phyloP scores from a whole-genome alignment of 2,888 invertebrate species.

The Lasioglossum calceatum region DNA sequence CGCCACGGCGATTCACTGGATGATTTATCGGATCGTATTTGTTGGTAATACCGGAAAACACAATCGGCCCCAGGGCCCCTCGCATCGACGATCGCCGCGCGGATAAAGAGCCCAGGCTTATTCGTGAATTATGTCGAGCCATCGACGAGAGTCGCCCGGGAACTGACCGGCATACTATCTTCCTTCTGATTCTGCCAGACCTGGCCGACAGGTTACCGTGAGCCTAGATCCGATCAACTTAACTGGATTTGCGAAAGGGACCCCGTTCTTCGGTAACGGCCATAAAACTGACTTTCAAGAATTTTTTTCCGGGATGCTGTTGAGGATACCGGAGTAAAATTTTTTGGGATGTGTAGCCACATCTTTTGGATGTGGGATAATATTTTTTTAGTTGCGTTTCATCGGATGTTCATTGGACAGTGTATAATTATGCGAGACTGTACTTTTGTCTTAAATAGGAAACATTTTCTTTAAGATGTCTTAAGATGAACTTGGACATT shows the following conservation, averaged over 20 bases:
- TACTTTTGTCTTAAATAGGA: not conserved
- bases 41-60: slow-evolving; percentile 63
- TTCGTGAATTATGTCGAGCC: slow-evolving; percentile 50
- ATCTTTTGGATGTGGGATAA: not conserved
- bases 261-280: not conserved
- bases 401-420: not conserved
- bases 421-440: not conserved
- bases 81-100: slow-evolving; percentile 45
- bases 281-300: not conserved
- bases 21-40: slow-evolving; percentile 77
- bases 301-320: not conserved
- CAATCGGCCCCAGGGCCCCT: slow-evolving; percentile 50
- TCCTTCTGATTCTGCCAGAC: slow-evolving; percentile 1
- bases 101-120: slow-evolving; percentile 38
- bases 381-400: not conserved
- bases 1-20: slow-evolving; percentile 51
- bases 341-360: not conserved
- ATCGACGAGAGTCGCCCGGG: slow-evolving; percentile 37
- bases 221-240: slow-evolving; percentile 1
- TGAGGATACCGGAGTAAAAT: not conserved
- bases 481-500: not conserved
- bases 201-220: not conserved
- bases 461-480: too few species aligned
- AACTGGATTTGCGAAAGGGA: not conserved
- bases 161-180: slow-evolving; percentile 38